phyloP scores from a whole-genome alignment of 35 echinoderm and acorn worm genomes.

The Nesometra sesokonis region DNA sequence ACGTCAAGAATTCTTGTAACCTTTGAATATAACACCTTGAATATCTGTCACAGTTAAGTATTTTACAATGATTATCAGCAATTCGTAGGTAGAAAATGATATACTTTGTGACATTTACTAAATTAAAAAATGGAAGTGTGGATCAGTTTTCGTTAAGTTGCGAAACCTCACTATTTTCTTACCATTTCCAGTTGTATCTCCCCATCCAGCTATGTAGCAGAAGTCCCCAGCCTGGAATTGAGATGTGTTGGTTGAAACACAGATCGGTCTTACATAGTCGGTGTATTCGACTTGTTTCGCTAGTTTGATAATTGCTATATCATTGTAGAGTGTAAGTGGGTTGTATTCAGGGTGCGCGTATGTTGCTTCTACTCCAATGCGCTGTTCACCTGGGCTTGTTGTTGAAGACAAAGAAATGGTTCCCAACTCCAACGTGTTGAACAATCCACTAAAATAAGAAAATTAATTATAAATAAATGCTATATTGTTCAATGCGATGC shows the following conservation, averaged over 20 bases:
- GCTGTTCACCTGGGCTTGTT: not conserved
- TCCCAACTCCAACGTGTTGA: not conserved
- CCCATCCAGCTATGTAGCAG: slow-evolving; percentile 58
- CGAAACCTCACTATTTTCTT: too few species aligned
- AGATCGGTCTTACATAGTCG: slow-evolving; percentile 45
- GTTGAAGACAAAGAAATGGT: not conserved
- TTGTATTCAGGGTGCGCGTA: slow-evolving; percentile 55
- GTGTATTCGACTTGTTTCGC: slow-evolving; percentile 25
- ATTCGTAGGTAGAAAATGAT: too few species aligned
- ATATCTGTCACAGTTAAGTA: too few species aligned
- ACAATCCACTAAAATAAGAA: not conserved
- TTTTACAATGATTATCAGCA: too few species aligned
- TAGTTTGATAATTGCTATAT: slow-evolving; percentile 60
- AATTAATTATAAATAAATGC: too few species aligned
- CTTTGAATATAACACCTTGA: too few species aligned
- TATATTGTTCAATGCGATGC: too few species aligned
- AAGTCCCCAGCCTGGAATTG: not conserved
- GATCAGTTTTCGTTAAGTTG: too few species aligned
- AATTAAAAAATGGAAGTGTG: too few species aligned
- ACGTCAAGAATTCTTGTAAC: too few species aligned
- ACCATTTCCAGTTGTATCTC: slow-evolving; percentile 3
- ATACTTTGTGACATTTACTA: too few species aligned
- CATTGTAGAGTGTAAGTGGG: slow-evolving; percentile 11
- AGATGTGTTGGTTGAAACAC: slow-evolving; percentile 9
- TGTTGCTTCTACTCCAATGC: slow-evolving; percentile 32